These are phyloP conservation scores for Homarus americanus DNA, from an alignment of 1,140 invertebrate species.

Conservation along the genomic window DNA sequence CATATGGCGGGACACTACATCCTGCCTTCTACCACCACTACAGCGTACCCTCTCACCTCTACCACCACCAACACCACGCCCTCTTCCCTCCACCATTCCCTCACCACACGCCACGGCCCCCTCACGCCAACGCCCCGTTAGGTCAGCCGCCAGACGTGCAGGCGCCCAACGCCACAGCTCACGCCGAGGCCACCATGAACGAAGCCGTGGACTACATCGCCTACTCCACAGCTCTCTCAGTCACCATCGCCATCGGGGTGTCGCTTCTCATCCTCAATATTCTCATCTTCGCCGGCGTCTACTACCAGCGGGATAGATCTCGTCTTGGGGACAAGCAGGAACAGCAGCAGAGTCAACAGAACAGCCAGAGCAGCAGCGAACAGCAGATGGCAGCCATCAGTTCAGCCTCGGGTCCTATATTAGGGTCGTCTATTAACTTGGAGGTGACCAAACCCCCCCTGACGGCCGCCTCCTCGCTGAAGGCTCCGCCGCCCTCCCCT, in stretches of 20 bases:
- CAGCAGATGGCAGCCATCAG: conserved; percentile 64
- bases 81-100: neutral
- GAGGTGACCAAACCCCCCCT: conserved; percentile 63
- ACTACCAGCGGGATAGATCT: conserved; percentile 88
- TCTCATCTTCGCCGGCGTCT: conserved; percentile 94
- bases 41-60: conserved; percentile 46
- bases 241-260: conserved; percentile 96
- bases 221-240: conserved; percentile 91
- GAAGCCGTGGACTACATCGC: conserved; percentile 86
- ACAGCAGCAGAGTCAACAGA: conserved; percentile 72
- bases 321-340: conserved; percentile 67
- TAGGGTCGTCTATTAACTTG: conserved; percentile 62
- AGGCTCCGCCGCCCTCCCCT: conserved; percentile 58
- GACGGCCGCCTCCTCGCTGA: conserved; percentile 49
- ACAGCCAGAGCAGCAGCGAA: conserved; percentile 68
- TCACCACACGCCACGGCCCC: conserved; percentile 46
- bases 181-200: conserved; percentile 64
- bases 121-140: neutral
- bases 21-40: conserved; percentile 35
- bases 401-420: conserved; percentile 51
- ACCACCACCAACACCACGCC: conserved; percentile 39
- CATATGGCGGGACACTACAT: conserved; percentile 61
- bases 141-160: conserved; percentile 16
- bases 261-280: conserved; percentile 93
- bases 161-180: conserved; percentile 58